These are phyloP conservation scores for Tenodera sinensis DNA, from an alignment of 2,888 invertebrate species.

Conservation along the genomic window DNA sequence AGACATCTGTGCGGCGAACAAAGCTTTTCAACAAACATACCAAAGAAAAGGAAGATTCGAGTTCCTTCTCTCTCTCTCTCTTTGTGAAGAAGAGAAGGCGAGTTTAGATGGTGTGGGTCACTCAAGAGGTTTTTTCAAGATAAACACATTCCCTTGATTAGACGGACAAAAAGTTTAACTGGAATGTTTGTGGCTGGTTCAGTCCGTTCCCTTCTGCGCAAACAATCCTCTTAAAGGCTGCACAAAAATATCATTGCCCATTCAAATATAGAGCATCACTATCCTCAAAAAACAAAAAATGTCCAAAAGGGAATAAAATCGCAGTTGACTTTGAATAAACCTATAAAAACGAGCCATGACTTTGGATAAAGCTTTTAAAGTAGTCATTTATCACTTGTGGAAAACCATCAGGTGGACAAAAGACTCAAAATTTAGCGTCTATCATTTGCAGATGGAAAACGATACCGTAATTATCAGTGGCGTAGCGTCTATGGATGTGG, in stretches of 20 bases:
- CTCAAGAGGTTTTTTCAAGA: neutral
- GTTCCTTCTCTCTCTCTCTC: neutral
- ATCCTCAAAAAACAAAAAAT: no score
- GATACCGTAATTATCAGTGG: no score
- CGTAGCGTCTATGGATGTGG: no score
- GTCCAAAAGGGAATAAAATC: neutral
- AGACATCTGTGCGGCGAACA: neutral
- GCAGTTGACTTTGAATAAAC: neutral
- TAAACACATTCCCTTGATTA: neutral
- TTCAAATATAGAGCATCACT: neutral
- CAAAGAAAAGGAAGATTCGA: neutral
- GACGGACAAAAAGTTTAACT: neutral
- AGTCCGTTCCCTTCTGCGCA: neutral
- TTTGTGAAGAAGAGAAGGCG: neutral
- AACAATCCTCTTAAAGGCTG: neutral
- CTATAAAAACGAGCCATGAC: no score
- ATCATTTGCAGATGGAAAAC: no score
- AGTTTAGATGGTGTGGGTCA: neutral
- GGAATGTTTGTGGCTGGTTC: neutral
- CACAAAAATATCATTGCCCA: neutral
- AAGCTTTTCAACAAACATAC: no score
- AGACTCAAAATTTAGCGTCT: no score
- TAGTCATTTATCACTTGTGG: no score
- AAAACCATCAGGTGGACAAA: no score
- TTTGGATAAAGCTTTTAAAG: no score